A percentile compares a stretch with the other conserved stretches of the same genome.
Evolutionary conservation across 2,888 invertebrate genomes (phyloP).

Genomic region (Eucriotettix oculatus): DNA sequence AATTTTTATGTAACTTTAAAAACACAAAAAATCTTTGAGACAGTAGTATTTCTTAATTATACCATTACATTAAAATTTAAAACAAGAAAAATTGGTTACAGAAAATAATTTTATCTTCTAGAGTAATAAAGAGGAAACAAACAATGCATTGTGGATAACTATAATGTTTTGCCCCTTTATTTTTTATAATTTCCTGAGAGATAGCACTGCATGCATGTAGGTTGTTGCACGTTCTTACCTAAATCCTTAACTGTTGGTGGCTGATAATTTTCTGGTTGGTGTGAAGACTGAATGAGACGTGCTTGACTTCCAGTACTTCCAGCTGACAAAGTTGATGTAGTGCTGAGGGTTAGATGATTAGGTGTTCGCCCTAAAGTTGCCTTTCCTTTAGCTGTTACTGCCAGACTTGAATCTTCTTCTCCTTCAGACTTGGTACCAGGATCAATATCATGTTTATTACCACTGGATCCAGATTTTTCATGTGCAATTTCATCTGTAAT

Average conservation of each 20-base stretch:
- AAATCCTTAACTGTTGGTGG: conserved; percentile 75
- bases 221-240: conserved; percentile 52
- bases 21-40: too few species aligned
- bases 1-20: too few species aligned
- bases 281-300: conserved; percentile 81
- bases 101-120: too few species aligned
- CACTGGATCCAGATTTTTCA: background rate
- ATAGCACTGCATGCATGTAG: conserved; percentile 58
- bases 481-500: background rate
- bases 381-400: conserved; percentile 22
- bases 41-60: too few species aligned
- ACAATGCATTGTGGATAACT: too few species aligned
- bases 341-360: conserved; percentile 84
- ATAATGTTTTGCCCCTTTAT: background rate
- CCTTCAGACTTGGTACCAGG: conserved; percentile 74
- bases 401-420: conserved; percentile 51
- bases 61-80: too few species aligned
- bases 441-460: conserved; percentile 27
- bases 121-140: background rate
- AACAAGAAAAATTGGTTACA: too few species aligned
- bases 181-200: conserved; percentile 35
- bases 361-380: conserved; percentile 73
- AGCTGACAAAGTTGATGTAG: conserved; percentile 83
- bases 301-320: conserved; percentile 89
- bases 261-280: conserved; percentile 83